Base-by-base conservation (phyloP, 2,797 vertebrate species). In the Hirundo rustica region DNA sequence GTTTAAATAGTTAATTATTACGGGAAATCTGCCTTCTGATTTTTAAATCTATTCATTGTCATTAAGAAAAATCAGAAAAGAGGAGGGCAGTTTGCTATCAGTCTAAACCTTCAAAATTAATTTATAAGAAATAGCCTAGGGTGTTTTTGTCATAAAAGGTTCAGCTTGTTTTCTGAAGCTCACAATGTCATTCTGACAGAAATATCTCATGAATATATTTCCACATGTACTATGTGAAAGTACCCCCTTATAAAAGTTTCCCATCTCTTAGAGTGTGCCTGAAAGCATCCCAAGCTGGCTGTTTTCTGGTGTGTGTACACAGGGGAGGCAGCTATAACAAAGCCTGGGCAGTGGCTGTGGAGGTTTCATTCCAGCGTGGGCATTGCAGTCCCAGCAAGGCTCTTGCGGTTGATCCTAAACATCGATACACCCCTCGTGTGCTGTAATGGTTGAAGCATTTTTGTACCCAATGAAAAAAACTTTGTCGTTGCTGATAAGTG, bases 361-460 rank as follows among this genome's bases (percentile, higher is more conserved):
- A 36, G 21, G 7, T 12, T 50, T 9, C 2, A 2, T 36, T 38
- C 7, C 1, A 2, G 18, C 13, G 10, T 21, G 47, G 55, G 26
- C 60, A 17, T 19, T 54, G 61, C 51, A 47, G 11, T 0, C 0
- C 4, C 2, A 8, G 7, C 2, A 6, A 40, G 34, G 13, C 40
- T 47, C 2, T 0, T 40, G 2, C 2, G 4, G 21, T 11, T 50
- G 16, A 16, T 70, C 51, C 60, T 38, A 7, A 51, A 16, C 1
- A 0, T 30, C 0, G 0, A 3, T 16, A 2, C 32, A 8, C 18
- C 2, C 2, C 34, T 32, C 18, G 10, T 1, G 10, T n/a, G 25
- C 57, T 54, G 1, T 19, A 40, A 8, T 2, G 3, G 16, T 27
- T 20, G 50, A 44, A 68, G 16, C 10, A 1, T 13, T 64, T 89